Base-by-base conservation (phyloP, 2,888 invertebrate species). In the Andrena haemorrhoa region DNA sequence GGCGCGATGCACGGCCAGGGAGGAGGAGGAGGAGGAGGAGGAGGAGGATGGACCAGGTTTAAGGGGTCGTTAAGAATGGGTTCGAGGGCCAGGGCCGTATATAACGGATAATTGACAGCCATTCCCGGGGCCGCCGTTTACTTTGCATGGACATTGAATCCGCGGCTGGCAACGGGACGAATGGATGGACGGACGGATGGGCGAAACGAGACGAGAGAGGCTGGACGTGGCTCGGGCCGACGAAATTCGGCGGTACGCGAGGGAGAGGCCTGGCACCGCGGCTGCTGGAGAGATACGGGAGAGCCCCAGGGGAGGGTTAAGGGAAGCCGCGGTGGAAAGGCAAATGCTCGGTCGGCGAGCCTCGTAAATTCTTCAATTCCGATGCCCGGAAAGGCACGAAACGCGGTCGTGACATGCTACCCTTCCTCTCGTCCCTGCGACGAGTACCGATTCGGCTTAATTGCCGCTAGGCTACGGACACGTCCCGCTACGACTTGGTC, bases 41-140 rank as follows among this genome's bases (percentile, higher is more conserved):
- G 51, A 29, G 26, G 33, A 73, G 68, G 51, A 63, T 20, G 68
- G 84, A 77, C 82, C 88, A 88, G 90, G 88, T 91, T 90, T 91
- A 91, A 91, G 90, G 91, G 91, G 89, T 93, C 93, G 93, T 93
- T 93, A 93, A 93, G 92, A 92, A 92, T 91, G 91, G 92, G 92
- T 93, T 92, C 91, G 92, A 92, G 92, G 89, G 88, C 91, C 93
- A 91, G 90, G 92, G 92, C 92, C 93, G 93, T 94, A 94, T 94
- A 94, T 93, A 93, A 94, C 93, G 92, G 93, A 93, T 94, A 93
- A 94, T 94, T 94, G 94, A 94, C 94, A 94, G 93, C 91, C 93
- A 91, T 91, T 90, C 88, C 88, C 89, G 88, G 82, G 86, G 88
- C 91, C 91, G 92, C 89, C 91, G 92, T 92, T 93, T 93, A 92